Evolutionary conservation across 1,140 invertebrate species (phyloP).

Genomic region (Formica exsecta): DNA sequence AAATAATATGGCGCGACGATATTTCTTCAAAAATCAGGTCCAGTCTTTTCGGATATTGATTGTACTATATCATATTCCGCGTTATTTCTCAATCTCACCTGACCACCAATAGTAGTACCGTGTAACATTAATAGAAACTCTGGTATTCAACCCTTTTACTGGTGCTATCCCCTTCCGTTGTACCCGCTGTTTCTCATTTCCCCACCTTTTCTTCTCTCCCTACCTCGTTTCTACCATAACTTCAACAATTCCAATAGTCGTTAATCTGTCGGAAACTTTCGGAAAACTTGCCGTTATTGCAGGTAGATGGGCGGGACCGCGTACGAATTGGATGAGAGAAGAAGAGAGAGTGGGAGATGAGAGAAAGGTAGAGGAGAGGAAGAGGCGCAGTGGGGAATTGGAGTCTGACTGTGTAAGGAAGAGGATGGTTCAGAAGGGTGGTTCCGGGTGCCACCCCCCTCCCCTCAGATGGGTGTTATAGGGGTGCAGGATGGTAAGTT

Average conservation of each 20-base stretch:
- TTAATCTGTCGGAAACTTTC: constrained; percentile 84
- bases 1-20: constrained; percentile 13
- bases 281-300: constrained; percentile 83
- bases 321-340: constrained; percentile 65
- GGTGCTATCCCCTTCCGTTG: constrained; percentile 34
- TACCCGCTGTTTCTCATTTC: constrained; percentile 51
- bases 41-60: constrained; percentile 77
- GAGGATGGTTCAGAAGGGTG: constrained; percentile 40
- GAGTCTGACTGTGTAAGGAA: constrained; percentile 56
- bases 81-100: constrained; percentile 37
- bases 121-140: constrained; percentile 67
- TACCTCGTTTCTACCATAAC: constrained; percentile 72
- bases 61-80: constrained; percentile 65
- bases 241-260: constrained; percentile 84
- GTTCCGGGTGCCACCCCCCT: constrained; percentile 25
- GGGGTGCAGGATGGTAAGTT: constrained; percentile 80
- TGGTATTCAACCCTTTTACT: constrained; percentile 61
- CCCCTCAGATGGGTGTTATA: constrained; percentile 53
- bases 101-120: constrained; percentile 42
- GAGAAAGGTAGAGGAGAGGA: constrained; percentile 49
- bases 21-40: constrained; percentile 73
- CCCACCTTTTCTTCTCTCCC: constrained; percentile 52
- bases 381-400: constrained; percentile 36
- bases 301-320: constrained; percentile 74
- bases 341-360: constrained; percentile 44